A percentile compares a stretch with the other conserved stretches of the same genome.
Evolutionary conservation across 2,888 invertebrate species (phyloP).

Genomic region (Blastobasis lacticolella): DNA sequence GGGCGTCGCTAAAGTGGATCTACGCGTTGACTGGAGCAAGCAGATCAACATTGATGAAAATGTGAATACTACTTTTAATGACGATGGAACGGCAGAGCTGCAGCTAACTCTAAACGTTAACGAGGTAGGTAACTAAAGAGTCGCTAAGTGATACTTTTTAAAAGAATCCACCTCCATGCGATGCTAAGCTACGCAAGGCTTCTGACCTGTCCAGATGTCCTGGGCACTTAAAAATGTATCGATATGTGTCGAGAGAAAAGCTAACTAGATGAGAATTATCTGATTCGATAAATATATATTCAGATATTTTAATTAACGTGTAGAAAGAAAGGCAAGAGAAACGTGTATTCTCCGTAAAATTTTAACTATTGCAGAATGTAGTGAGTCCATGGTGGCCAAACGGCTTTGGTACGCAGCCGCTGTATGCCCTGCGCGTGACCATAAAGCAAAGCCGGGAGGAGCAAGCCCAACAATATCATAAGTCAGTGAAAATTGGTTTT

Average conservation of each 20-base stretch:
- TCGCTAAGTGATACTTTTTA: too few relatives aligned
- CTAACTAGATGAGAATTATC: too few relatives aligned
- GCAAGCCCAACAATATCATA: slow-evolving; percentile 44
- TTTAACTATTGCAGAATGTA: slow-evolving; percentile 34
- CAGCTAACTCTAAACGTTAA: slow-evolving; percentile 43
- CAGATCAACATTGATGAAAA: slow-evolving; percentile 31
- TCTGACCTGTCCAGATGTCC: too few relatives aligned
- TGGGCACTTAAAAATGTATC: too few relatives aligned
- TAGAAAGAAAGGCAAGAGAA: too few relatives aligned
- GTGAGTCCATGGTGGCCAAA: slow-evolving; percentile 93
- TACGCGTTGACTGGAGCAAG: slow-evolving; percentile 43
- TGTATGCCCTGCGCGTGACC: slow-evolving; percentile 80
- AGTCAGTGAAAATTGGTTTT: slow-evolving; percentile 84
- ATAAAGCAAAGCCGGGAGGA: slow-evolving; percentile 29
- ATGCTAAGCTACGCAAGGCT: too few relatives aligned
- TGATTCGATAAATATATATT: not conserved
- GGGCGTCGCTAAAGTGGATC: slow-evolving; percentile 38
- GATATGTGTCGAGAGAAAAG: too few relatives aligned
- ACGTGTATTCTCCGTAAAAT: too few relatives aligned
- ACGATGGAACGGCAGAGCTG: slow-evolving; percentile 42
- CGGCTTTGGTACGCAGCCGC: slow-evolving; percentile 85
- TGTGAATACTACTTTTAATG: slow-evolving; percentile 25
- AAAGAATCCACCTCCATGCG: too few relatives aligned
- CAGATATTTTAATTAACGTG: not conserved
- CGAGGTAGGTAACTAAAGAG: slow-evolving; percentile 29